Conservation (phyloP, 2,888 invertebrate species). For the Lepeophtheirus nordmannii region DNA sequence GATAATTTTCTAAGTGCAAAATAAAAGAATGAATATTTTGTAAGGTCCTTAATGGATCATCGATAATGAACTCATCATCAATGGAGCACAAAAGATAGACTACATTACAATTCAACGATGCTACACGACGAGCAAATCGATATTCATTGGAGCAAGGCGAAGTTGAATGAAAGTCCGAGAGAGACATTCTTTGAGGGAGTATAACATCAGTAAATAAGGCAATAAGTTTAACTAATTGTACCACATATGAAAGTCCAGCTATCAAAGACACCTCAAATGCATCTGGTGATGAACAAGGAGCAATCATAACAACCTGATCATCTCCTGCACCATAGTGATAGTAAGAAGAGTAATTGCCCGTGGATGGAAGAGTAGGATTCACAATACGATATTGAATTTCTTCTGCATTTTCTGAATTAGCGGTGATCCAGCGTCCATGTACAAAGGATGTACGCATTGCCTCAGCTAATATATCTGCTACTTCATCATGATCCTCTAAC, state of each 20-base stretch:
- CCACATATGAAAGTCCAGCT: neutral
- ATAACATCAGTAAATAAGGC: slow-evolving; percentile 1
- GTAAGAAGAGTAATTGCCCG: neutral
- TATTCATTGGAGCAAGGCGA: neutral
- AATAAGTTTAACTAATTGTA: neutral
- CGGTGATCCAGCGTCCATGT: slow-evolving; percentile 7
- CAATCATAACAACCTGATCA: neutral
- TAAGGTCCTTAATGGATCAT: neutral
- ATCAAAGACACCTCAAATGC: neutral
- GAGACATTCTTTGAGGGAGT: neutral
- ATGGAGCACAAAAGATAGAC: neutral
- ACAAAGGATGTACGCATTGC: slow-evolving; percentile 14
- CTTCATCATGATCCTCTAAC: neutral
- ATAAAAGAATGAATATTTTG: neutral
- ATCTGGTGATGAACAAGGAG: slow-evolving; percentile 5
- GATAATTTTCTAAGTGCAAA: neutral
- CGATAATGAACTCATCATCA: neutral
- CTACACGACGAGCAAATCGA: slow-evolving; percentile 5
- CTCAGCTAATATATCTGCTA: neutral
- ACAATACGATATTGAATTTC: slow-evolving; percentile 17
- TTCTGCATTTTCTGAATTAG: neutral
- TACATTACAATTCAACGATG: neutral
- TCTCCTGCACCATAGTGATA: neutral
- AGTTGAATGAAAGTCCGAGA: neutral
- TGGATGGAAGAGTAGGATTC: neutral